Evolutionary conservation across 2,113 vertebrate species (phyloP).

Genomic region (Cinclus mexicanus): DNA sequence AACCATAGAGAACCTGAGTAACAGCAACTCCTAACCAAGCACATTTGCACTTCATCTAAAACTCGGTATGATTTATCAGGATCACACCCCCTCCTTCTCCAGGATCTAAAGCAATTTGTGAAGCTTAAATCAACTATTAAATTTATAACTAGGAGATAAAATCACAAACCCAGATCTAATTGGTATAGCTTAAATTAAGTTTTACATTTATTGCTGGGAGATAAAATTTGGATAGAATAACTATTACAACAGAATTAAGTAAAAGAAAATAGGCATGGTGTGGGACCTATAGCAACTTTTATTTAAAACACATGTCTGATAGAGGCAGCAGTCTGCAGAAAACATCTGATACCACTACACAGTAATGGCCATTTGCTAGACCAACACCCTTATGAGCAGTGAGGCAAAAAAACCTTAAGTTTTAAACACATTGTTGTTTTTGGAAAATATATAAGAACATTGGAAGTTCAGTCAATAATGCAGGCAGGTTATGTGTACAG

Average conservation of each 20-base stretch:
- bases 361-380: not conserved
- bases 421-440: not conserved
- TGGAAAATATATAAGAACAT: not conserved
- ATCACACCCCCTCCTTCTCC: not conserved
- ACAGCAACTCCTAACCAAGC: slow-evolving; percentile 13
- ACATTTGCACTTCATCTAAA: slow-evolving; percentile 25
- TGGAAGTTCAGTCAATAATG: not conserved
- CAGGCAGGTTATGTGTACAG: not conserved
- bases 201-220: slow-evolving; percentile 58
- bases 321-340: slow-evolving; percentile 30
- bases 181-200: slow-evolving; percentile 70
- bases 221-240: slow-evolving; percentile 68
- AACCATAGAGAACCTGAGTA: slow-evolving; percentile 5
- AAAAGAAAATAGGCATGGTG: slow-evolving; percentile 55
- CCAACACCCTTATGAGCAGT: not conserved
- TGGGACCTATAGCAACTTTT: slow-evolving; percentile 25
- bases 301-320: slow-evolving; percentile 59
- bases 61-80: not conserved
- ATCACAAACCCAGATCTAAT: slow-evolving; percentile 69
- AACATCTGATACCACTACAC: slow-evolving; percentile 6
- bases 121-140: slow-evolving; percentile 69
- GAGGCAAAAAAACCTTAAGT: not conserved
- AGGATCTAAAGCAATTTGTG: slow-evolving; percentile 61
- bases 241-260: slow-evolving; percentile 68
- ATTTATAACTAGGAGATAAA: slow-evolving; percentile 66